phyloP scores from a whole-genome alignment of 2,888 invertebrate genomes.

The Homarus gammarus region DNA sequence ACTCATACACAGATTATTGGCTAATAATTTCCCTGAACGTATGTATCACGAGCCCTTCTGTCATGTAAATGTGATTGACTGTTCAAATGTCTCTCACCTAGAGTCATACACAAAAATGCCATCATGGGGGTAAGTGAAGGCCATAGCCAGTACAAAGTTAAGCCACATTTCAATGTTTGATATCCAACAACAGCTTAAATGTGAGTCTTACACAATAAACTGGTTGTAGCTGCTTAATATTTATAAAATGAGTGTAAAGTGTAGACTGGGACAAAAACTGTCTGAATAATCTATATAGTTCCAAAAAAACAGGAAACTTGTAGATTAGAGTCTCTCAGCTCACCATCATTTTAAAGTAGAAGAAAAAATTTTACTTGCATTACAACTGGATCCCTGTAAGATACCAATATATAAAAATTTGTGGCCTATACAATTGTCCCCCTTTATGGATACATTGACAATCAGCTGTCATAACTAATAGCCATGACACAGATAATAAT shows the following conservation, averaged over 20 bases:
- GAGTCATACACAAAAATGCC: not conserved
- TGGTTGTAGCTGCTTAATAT: not conserved
- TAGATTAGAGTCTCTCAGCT: not conserved
- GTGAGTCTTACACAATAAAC: not conserved
- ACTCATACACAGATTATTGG: not conserved
- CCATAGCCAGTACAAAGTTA: not conserved
- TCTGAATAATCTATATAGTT: not conserved
- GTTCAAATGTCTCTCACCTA: not conserved
- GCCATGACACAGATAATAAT: not conserved
- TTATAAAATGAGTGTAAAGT: not conserved
- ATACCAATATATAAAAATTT: not conserved
- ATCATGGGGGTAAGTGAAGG: not conserved
- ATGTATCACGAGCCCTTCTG: conserved; percentile 16
- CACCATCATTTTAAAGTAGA: not conserved
- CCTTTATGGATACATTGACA: not conserved
- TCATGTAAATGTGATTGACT: not conserved
- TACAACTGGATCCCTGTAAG: not conserved
- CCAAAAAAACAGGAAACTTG: not conserved
- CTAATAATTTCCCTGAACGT: conserved; percentile 10
- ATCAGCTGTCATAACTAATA: not conserved
- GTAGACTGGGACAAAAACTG: not conserved
- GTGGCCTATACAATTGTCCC: not conserved
- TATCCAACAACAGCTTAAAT: not conserved
- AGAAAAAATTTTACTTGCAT: not conserved
- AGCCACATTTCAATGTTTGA: not conserved